Percentiles rank a stretch among this genome's conserved stretches.
These are phyloP conservation scores for Nasonia oneida DNA, from an alignment of 2,888 invertebrate genomes.

Conservation along the genomic window DNA sequence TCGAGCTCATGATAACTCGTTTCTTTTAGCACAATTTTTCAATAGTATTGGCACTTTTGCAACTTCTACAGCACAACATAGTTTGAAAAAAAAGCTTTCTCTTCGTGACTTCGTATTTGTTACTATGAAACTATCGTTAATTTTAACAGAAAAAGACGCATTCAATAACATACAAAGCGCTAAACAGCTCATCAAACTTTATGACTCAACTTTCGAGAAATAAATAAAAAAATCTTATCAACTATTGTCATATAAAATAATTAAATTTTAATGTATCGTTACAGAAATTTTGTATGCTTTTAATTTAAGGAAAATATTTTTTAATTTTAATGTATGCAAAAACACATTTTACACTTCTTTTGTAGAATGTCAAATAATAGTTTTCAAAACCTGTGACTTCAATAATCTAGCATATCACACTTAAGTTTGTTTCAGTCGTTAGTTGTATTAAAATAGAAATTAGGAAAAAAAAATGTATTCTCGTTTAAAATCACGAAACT, in stretches of 20 bases:
- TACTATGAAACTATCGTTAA: conserved; percentile 22
- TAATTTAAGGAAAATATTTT: conserved; percentile 9
- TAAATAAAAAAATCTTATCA: conserved; percentile 35
- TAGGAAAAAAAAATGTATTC: conserved; percentile 47
- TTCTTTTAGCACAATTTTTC: conserved; percentile 55
- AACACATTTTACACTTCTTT: conserved; percentile 8
- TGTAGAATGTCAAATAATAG: conserved; percentile 21
- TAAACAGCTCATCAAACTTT: conserved; percentile 22
- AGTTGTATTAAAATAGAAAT: conserved; percentile 48
- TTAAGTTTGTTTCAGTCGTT: conserved; percentile 54
- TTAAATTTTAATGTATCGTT: conserved; percentile 18
- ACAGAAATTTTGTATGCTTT: conserved; percentile 18
- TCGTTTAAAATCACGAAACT: conserved; percentile 49
- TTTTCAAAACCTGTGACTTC: conserved; percentile 35
- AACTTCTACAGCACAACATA: conserved; percentile 35
- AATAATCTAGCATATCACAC: conserved; percentile 55
- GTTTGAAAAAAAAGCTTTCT: conserved; percentile 23
- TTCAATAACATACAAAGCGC: conserved; percentile 22
- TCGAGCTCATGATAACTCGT: background rate
- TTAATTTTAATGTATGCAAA: background rate
- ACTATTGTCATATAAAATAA: conserved; percentile 30
- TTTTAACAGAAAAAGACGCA: conserved; percentile 23
- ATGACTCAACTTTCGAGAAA: conserved; percentile 20
- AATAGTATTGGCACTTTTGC: conserved; percentile 59
- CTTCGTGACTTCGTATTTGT: conserved; percentile 21